Base-by-base conservation (phyloP, 2,797 vertebrate genomes). In the Yasuhikotakia modesta region DNA sequence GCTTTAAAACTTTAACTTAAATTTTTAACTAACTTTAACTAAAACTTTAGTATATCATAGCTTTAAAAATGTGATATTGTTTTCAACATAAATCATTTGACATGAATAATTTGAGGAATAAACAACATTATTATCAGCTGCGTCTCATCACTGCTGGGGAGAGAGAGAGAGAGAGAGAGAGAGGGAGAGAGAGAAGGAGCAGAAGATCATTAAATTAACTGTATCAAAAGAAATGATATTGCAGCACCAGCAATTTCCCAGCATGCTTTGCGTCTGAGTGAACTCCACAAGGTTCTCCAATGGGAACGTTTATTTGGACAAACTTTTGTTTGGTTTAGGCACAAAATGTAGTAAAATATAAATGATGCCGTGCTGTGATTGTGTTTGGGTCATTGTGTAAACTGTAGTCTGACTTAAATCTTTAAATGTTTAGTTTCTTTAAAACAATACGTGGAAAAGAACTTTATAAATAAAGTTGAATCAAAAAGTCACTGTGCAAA, bases 131-230 rank as follows among this genome's bases (percentile, higher is more conserved):
- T 19, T 12, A 32, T n/a, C n/a, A n/a, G 22, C 35, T 71, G 57
- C 17, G 39, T 10, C 50, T 22, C 12, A 43, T 13, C 43, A n/a
- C 50, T 39, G n/a, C 0, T 52, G 19, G 27, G n/a, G 35, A 39
- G 17, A 16, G 53, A 12, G 24, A 70, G 3, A n/a, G 16, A 39
- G 4, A 24, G 1, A 52, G 27, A 2, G 21, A 66, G 61, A 50
- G 13, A 24, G n/a, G 48, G 63, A 69, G 8, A 27, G 35, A 67
- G 7, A 46, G 68, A 22, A 19, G 58, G 60, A 71, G 13, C 48
- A n/a, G 16, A 43, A 22, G 66, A 72, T 39, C 8, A 10, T 10
- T 39, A 8, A 39, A 39, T 39, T 8, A 39, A 39, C 7, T 39
- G 35, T 39, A 39, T 39, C 35, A 39, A 39, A 39, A 39, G 1